Conservation (phyloP, 2,888 invertebrate genomes). For the Apamea monoglypha region DNA sequence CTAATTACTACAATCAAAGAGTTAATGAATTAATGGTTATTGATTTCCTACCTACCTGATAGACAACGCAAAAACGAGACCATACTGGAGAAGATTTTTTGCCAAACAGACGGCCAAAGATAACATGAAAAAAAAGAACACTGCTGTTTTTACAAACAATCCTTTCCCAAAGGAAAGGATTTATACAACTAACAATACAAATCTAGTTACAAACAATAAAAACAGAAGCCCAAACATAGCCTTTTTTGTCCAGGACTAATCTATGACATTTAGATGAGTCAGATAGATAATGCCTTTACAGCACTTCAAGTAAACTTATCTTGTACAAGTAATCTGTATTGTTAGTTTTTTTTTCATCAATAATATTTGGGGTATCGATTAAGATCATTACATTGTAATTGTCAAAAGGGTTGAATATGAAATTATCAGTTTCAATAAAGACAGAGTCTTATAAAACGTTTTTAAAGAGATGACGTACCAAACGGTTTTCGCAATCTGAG, state of each 20-base stretch:
- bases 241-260: conserved; percentile 77
- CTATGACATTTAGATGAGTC: conserved; percentile 77
- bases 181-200: conserved; percentile 81
- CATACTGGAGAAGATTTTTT: conserved; percentile 15
- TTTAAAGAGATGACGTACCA: not conserved
- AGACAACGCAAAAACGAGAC: conserved; percentile 21
- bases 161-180: conserved; percentile 82
- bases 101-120: conserved; percentile 11
- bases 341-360: conserved; percentile 61
- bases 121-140: conserved; percentile 15
- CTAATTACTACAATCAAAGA: too few species aligned
- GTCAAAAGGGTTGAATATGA: conserved; percentile 30
- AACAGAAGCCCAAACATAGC: conserved; percentile 80
- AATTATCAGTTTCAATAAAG: conserved; percentile 22
- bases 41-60: not conserved
- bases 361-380: conserved; percentile 70
- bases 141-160: conserved; percentile 70
- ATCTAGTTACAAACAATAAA: conserved; percentile 84
- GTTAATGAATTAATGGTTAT: not conserved
- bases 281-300: conserved; percentile 74
- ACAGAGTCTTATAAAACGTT: not conserved
- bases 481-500: not conserved
- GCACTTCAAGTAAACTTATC: conserved; percentile 81
- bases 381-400: conserved; percentile 62
- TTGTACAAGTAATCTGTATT: conserved; percentile 78